phyloP scores from a whole-genome alignment of 2,113 vertebrate genomes.

The Ictalurus furcatus region DNA sequence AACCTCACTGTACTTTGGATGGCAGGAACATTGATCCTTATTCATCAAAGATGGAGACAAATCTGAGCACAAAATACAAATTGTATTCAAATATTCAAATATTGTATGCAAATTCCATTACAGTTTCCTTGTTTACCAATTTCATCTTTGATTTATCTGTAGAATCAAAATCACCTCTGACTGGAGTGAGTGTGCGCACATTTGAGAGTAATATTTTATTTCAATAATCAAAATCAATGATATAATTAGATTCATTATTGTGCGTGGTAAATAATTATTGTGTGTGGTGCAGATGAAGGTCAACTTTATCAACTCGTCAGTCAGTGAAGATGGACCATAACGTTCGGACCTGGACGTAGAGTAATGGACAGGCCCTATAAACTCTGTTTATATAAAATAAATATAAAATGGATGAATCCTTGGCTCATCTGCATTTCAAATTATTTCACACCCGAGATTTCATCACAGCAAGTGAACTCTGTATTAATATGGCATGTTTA shows the following conservation, averaged over 20 bases:
- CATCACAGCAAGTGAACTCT: background rate
- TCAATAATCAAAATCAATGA: background rate
- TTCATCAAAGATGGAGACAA: background rate
- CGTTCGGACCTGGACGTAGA: background rate
- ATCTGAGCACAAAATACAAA: background rate
- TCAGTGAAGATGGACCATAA: background rate
- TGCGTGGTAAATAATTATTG: background rate
- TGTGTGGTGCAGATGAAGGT: background rate
- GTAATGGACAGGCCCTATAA: background rate
- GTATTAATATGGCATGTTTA: background rate
- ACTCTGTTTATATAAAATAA: background rate
- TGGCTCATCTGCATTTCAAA: background rate
- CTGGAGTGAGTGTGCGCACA: too few species aligned
- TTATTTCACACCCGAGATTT: background rate
- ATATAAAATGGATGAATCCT: background rate
- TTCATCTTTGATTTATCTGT: too few species aligned
- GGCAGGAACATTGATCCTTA: background rate
- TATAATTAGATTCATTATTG: background rate
- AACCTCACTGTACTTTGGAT: background rate
- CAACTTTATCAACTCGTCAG: background rate
- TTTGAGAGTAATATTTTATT: background rate
- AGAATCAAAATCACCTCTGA: too few species aligned
- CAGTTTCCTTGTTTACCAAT: too few species aligned
- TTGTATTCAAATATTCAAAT: too few species aligned
- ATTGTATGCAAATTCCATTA: too few species aligned